Conservation (phyloP, 1,140 invertebrate genomes). For the Hypsibius dujardini region DNA sequence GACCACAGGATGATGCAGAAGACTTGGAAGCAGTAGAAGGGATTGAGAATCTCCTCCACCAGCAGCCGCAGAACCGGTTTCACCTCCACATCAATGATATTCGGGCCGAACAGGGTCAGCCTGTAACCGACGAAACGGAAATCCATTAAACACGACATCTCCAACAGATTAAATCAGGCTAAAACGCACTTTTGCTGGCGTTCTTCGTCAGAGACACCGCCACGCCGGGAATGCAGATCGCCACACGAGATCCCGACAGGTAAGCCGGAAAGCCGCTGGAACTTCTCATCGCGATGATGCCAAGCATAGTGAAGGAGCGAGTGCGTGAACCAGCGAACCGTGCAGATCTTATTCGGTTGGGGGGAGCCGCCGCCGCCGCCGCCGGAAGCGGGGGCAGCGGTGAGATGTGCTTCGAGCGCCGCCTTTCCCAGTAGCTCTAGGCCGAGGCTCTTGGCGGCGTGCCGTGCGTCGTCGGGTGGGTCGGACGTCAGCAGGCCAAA, state of each 20-base stretch:
- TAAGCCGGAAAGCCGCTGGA: slow-evolving; percentile 28
- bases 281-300: slow-evolving; percentile 24
- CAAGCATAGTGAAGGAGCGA: slow-evolving; percentile 29
- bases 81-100: slow-evolving; percentile 40
- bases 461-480: background rate
- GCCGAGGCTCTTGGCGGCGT: background rate
- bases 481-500: background rate
- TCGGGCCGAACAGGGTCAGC: slow-evolving; percentile 36
- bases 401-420: background rate
- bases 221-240: slow-evolving; percentile 30
- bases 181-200: slow-evolving; percentile 19
- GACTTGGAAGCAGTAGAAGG: slow-evolving; percentile 38
- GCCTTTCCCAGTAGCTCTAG: too few relatives aligned
- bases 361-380: background rate
- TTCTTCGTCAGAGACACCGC: slow-evolving; percentile 28
- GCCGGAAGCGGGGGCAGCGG: background rate
- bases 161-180: too few relatives aligned
- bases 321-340: slow-evolving; percentile 28
- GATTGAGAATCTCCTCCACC: slow-evolving; percentile 36
- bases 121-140: slow-evolving; percentile 28
- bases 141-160: background rate
- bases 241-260: slow-evolving; percentile 30
- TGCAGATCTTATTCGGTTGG: slow-evolving; percentile 1
- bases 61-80: slow-evolving; percentile 35
- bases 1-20: slow-evolving; percentile 41